These are phyloP conservation scores for Chinchilla lanigera DNA, from an alignment of 2,113 vertebrate species.

Conservation along the genomic window DNA sequence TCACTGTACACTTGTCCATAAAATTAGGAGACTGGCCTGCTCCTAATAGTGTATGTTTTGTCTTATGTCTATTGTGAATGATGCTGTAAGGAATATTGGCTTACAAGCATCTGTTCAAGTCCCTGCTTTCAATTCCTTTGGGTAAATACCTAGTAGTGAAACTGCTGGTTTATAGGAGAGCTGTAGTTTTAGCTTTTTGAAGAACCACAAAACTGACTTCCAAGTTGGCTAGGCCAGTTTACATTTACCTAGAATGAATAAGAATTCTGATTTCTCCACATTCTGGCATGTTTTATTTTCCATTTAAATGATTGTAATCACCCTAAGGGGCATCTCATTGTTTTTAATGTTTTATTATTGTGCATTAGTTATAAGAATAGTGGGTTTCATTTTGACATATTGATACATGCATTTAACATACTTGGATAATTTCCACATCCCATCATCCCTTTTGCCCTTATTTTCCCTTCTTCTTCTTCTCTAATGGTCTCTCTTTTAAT, in stretches of 20 bases:
- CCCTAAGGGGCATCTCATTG: no score
- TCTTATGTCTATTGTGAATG: not conserved
- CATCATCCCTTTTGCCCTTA: not conserved
- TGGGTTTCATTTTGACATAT: not conserved
- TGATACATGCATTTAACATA: not conserved
- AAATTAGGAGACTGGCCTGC: no score
- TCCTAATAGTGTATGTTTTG: not conserved
- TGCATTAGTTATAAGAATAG: not conserved
- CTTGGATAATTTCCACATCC: not conserved
- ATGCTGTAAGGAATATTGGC: not conserved
- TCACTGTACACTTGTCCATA: no score
- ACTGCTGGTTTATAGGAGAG: not conserved
- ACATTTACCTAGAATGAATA: not conserved
- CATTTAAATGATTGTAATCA: not conserved
- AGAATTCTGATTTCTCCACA: not conserved
- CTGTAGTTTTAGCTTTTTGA: not conserved
- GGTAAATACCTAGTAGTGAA: not conserved
- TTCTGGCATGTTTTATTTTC: not conserved
- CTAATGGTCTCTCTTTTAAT: not conserved
- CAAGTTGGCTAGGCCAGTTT: not conserved
- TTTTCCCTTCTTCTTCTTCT: not conserved
- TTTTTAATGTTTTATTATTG: not conserved
- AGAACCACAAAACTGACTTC: not conserved
- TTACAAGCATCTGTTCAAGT: not conserved
- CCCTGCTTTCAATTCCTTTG: not conserved